Conservation (phyloP, 2,797 vertebrate species). For the Phataginus tetradactyla region DNA sequence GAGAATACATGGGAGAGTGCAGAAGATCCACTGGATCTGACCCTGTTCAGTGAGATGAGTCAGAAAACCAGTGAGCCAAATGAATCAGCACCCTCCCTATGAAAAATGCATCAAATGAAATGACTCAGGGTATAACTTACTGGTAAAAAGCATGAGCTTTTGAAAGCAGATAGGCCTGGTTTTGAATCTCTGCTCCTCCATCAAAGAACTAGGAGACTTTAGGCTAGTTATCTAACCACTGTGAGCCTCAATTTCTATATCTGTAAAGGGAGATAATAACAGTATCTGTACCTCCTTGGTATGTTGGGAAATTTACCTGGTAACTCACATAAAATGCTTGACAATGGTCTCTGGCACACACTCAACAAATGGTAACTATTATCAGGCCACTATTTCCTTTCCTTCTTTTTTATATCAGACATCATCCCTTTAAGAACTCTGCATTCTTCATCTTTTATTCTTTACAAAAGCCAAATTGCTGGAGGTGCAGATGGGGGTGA, state of each 20-base stretch:
- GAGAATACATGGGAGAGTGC: background rate
- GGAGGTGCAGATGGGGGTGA: background rate
- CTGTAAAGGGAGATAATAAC: background rate
- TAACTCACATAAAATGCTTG: constrained; percentile 12
- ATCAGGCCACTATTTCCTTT: background rate
- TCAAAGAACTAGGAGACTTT: background rate
- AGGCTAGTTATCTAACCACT: background rate
- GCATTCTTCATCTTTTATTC: constrained; percentile 5
- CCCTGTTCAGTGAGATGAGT: constrained; percentile 45
- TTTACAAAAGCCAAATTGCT: constrained; percentile 24
- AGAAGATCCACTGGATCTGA: background rate
- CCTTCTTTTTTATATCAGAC: constrained; percentile 2
- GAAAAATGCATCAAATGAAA: constrained; percentile 64
- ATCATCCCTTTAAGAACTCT: background rate
- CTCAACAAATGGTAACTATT: background rate
- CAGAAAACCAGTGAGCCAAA: constrained; percentile 60
- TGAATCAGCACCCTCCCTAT: constrained; percentile 65
- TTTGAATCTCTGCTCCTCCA: constrained; percentile 6
- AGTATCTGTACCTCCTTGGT: background rate
- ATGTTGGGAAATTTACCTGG: background rate
- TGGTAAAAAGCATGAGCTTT: constrained; percentile 48
- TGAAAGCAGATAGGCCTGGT: background rate
- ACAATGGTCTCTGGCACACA: background rate
- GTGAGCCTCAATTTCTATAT: background rate
- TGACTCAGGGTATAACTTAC: constrained; percentile 19